Percentiles rank a stretch among this genome's conserved stretches.
These are phyloP conservation scores for Anastrepha obliqua DNA, from an alignment of 1,140 invertebrate species.

Conservation along the genomic window DNA sequence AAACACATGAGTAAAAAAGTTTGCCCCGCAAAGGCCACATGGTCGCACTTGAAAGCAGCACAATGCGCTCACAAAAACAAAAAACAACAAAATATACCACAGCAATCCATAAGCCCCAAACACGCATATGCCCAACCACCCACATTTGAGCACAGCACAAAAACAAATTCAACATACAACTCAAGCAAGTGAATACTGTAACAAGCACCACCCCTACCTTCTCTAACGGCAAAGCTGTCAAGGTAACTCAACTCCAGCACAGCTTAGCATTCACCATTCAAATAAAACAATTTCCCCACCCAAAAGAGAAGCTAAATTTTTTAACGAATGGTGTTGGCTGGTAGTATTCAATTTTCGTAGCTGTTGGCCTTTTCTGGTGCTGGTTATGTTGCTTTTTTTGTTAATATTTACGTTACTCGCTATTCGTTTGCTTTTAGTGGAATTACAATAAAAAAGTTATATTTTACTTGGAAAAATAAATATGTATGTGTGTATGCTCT, in stretches of 20 bases:
- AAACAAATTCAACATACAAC: neutral
- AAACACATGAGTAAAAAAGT: neutral
- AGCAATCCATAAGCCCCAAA: neutral
- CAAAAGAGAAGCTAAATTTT: neutral
- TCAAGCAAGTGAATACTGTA: neutral
- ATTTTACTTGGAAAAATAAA: neutral
- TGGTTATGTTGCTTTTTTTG: neutral
- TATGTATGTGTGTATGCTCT: neutral
- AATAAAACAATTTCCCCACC: neutral
- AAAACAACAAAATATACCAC: neutral
- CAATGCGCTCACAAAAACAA: neutral
- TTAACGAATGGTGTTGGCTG: neutral
- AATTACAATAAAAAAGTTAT: neutral
- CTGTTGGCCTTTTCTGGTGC: neutral
- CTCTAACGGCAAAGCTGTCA: neutral
- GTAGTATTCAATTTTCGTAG: neutral
- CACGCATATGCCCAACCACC: neutral
- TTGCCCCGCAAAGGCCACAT: neutral
- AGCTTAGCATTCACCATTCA: neutral
- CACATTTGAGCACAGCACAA: neutral
- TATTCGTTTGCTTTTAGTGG: neutral
- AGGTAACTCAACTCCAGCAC: neutral
- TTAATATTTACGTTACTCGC: neutral
- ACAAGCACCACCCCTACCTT: neutral
- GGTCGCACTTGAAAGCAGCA: neutral